phyloP scores from a whole-genome alignment of 2,888 invertebrate species.

The Electrophaes corylata region DNA sequence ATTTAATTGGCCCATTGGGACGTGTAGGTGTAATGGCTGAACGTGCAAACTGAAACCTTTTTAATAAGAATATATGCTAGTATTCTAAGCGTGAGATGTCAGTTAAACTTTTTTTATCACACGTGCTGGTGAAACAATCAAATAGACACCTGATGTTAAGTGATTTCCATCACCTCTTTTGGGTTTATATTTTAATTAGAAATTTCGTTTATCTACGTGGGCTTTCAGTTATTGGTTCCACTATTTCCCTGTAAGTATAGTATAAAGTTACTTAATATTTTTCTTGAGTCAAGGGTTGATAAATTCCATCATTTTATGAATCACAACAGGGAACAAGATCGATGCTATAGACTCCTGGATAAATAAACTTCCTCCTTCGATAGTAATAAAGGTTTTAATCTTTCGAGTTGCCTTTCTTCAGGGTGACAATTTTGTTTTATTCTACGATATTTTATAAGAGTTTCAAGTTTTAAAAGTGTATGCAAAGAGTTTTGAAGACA shows the following conservation, averaged over 20 bases:
- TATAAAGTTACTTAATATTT: not conserved
- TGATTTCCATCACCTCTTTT: too few relatives aligned
- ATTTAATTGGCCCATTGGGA: constrained; percentile 75
- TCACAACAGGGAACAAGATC: not conserved
- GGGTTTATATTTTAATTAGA: too few relatives aligned
- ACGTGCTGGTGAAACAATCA: too few relatives aligned
- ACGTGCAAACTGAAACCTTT: constrained; percentile 19
- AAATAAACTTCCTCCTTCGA: constrained; percentile 1
- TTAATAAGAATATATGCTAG: constrained; percentile 4
- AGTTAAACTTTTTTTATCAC: too few relatives aligned
- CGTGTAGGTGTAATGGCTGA: constrained; percentile 49
- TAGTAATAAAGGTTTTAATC: constrained; percentile 11
- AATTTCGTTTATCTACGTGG: too few relatives aligned
- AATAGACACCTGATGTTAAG: too few relatives aligned
- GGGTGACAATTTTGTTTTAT: constrained; percentile 15
- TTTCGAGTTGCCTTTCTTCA: constrained; percentile 3
- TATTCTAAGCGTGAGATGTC: too few relatives aligned
- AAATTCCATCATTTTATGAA: not conserved
- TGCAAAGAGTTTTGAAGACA: too few relatives aligned
- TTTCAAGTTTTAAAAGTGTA: too few relatives aligned
- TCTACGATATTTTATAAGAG: too few relatives aligned
- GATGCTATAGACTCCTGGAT: not conserved
- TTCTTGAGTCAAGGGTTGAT: not conserved
- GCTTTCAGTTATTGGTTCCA: too few relatives aligned
- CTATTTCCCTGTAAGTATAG: too few relatives aligned